Percentiles rank a stretch among this genome's conserved stretches.
These are phyloP conservation scores for Helicoverpa armigera DNA, from an alignment of 1,140 invertebrate genomes.

Conservation along the genomic window DNA sequence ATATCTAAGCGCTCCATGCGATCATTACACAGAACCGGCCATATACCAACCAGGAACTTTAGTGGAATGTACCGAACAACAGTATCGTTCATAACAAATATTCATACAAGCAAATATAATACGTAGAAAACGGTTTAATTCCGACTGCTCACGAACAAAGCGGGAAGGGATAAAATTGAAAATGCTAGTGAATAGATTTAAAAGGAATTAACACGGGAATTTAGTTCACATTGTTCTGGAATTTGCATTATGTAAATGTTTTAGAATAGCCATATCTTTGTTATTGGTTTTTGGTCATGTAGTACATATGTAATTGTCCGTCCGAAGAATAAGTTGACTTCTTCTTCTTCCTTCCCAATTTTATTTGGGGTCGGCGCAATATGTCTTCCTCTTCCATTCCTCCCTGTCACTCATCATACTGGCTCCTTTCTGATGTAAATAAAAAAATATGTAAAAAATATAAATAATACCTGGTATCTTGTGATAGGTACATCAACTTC, in stretches of 20 bases:
- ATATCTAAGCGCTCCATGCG: background rate
- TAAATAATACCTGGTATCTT: too few relatives aligned
- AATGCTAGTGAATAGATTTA: background rate
- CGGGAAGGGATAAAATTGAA: background rate
- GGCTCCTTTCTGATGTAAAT: too few relatives aligned
- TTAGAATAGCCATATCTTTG: background rate
- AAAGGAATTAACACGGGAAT: background rate
- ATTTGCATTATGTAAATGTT: background rate
- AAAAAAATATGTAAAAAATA: too few relatives aligned
- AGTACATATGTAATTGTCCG: too few relatives aligned
- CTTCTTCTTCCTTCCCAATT: too few relatives aligned
- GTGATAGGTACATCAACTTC: too few relatives aligned
- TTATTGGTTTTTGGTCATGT: background rate
- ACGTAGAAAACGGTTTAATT: background rate
- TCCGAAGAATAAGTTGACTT: too few relatives aligned
- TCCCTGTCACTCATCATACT: too few relatives aligned
- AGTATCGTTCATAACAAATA: slow-evolving; percentile 5
- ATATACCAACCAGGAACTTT: slow-evolving; percentile 4
- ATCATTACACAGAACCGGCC: background rate
- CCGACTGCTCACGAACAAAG: background rate
- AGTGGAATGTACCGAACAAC: too few relatives aligned
- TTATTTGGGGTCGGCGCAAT: too few relatives aligned
- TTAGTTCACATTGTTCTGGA: slow-evolving; percentile 2
- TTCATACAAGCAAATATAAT: background rate
- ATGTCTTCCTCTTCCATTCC: too few relatives aligned